These are phyloP conservation scores for Odontomachus brunneus DNA, from an alignment of 1,140 invertebrate genomes.

Conservation along the genomic window DNA sequence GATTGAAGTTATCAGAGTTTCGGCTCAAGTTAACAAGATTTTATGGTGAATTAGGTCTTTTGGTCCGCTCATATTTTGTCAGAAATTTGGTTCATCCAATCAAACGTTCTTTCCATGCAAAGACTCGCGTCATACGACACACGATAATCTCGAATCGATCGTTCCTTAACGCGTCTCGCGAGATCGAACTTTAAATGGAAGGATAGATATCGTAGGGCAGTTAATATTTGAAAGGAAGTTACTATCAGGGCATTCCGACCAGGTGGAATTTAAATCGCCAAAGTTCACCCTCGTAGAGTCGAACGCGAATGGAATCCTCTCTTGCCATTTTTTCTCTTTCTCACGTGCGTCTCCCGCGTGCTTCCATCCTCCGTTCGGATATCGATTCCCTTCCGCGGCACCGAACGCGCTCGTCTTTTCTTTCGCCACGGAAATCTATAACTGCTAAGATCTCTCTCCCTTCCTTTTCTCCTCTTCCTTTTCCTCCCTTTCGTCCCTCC, in stretches of 20 bases:
- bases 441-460: constrained; percentile 31
- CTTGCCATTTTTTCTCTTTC: not conserved
- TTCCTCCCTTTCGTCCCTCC: too few species aligned
- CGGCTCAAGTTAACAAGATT: too few species aligned
- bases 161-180: constrained; percentile 1
- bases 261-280: constrained; percentile 56
- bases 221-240: constrained; percentile 26
- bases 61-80: too few species aligned
- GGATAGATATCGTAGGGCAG: constrained; percentile 15
- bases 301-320: constrained; percentile 30
- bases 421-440: constrained; percentile 51
- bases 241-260: constrained; percentile 24
- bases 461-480: too few species aligned
- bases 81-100: too few species aligned
- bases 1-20: too few species aligned
- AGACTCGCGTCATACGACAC: not conserved
- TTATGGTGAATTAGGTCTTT: too few species aligned
- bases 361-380: not conserved
- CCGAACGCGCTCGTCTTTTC: constrained; percentile 33
- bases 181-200: constrained; percentile 31
- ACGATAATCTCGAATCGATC: not conserved
- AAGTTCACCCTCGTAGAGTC: constrained; percentile 38
- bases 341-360: not conserved
- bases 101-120: too few species aligned
- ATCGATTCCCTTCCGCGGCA: constrained; percentile 32